A percentile compares a stretch with the other conserved stretches of the same genome.
Evolutionary conservation across 2,113 vertebrate species (phyloP).

Genomic region (Ictalurus furcatus): DNA sequence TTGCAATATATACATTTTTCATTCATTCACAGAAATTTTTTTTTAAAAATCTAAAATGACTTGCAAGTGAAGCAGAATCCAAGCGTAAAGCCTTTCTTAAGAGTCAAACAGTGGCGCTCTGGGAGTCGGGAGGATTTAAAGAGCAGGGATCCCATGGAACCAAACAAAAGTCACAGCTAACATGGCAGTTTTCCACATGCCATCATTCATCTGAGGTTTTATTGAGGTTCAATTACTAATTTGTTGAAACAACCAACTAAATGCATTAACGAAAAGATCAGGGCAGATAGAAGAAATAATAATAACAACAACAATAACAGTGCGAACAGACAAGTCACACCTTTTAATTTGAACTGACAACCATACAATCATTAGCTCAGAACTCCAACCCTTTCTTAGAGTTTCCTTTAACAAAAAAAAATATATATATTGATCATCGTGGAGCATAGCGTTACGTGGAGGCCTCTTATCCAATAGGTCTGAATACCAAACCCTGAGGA

Average conservation of each 20-base stretch:
- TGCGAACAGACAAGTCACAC: background rate
- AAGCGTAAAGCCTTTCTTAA: background rate
- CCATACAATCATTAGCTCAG: background rate
- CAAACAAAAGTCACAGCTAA: background rate
- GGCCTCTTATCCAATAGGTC: background rate
- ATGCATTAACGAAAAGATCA: background rate
- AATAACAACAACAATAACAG: background rate
- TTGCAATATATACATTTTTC: background rate
- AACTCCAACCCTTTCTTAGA: background rate
- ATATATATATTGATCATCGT: too few relatives aligned
- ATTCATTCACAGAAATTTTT: background rate
- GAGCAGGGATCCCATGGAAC: background rate
- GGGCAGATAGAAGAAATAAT: background rate
- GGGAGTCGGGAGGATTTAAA: background rate
- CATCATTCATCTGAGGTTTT: too few relatives aligned
- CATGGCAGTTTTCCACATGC: too few relatives aligned
- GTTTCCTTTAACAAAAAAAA: background rate
- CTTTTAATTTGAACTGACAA: background rate
- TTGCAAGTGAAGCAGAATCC: background rate
- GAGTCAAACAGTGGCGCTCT: background rate
- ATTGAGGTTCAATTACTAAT: background rate
- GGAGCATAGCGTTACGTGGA: background rate
- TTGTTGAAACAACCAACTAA: background rate
- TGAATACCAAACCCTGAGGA: background rate
- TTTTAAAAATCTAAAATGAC: too few relatives aligned